Evolutionary conservation across 2,797 vertebrate species (phyloP).

Genomic region (Erithacus rubecula): DNA sequence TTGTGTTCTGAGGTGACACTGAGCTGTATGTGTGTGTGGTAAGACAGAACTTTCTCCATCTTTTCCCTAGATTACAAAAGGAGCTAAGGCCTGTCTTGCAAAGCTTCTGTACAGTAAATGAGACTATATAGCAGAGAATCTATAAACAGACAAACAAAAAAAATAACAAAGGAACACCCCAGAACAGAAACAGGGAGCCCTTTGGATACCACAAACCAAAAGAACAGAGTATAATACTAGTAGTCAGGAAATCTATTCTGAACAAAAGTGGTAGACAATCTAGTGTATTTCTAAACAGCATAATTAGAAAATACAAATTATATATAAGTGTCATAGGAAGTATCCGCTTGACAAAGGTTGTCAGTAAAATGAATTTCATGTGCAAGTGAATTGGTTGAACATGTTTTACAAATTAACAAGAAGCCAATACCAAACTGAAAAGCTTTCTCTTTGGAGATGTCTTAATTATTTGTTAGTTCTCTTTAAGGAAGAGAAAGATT

Average conservation of each 20-base stretch:
- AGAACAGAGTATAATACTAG: background rate
- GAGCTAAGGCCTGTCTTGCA: background rate
- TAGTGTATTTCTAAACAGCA: background rate
- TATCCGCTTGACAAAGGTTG: background rate
- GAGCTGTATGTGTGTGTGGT: background rate
- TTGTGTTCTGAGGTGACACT: background rate
- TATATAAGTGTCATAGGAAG: background rate
- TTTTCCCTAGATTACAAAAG: background rate
- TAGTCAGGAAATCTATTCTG: background rate
- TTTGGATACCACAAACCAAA: background rate
- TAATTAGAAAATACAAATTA: background rate
- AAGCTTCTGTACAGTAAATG: background rate
- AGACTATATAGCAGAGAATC: background rate
- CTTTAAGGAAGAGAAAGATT: background rate
- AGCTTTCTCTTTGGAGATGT: background rate
- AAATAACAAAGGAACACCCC: background rate
- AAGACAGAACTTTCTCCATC: background rate
- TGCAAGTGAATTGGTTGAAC: background rate
- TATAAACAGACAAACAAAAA: background rate
- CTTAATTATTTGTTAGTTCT: background rate
- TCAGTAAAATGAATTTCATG: background rate
- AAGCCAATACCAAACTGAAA: background rate
- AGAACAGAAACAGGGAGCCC: background rate
- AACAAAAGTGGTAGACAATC: background rate
- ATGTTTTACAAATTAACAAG: background rate